Percentiles rank a stretch among this genome's conserved stretches.
Conservation (phyloP, 2,888 invertebrate species). For the Rapana venosa region DNA sequence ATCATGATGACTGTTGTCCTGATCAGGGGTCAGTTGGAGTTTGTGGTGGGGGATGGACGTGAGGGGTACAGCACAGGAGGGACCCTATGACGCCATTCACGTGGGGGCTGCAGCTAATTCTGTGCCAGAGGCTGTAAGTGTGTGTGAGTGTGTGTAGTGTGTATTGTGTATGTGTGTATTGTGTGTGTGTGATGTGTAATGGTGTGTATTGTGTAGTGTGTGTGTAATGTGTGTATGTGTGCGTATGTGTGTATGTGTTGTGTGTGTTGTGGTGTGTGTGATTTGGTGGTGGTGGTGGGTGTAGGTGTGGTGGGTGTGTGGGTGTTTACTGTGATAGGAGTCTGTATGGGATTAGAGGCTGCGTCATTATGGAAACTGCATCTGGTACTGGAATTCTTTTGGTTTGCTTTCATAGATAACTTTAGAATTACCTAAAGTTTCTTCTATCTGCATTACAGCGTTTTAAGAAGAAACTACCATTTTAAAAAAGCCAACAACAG, state of each 20-base stretch:
- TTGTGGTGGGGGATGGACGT: slow-evolving; percentile 77
- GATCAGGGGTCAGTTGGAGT: slow-evolving; percentile 66
- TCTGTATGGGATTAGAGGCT: no score
- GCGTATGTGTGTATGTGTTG: neutral
- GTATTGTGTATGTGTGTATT: no score
- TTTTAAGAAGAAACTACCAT: no score
- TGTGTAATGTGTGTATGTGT: neutral
- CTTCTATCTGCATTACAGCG: no score
- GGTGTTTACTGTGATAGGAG: neutral
- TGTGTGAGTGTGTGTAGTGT: neutral
- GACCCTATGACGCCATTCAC: slow-evolving; percentile 79
- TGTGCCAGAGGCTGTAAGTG: slow-evolving; percentile 77
- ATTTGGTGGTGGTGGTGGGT: neutral
- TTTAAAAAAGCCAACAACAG: no score
- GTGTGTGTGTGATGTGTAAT: no score
- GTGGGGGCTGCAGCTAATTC: slow-evolving; percentile 79
- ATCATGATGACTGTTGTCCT: no score
- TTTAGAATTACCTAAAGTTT: no score
- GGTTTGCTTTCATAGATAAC: no score
- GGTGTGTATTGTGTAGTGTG: neutral
- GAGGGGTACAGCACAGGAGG: slow-evolving; percentile 72
- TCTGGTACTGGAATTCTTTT: no score
- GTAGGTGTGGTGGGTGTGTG: neutral
- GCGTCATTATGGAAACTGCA: no score
- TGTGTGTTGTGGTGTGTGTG: neutral